A percentile compares a stretch with the other conserved stretches of the same genome.
phyloP scores from a whole-genome alignment of 2,113 vertebrate species.

The Hippocampus guttulatus region DNA sequence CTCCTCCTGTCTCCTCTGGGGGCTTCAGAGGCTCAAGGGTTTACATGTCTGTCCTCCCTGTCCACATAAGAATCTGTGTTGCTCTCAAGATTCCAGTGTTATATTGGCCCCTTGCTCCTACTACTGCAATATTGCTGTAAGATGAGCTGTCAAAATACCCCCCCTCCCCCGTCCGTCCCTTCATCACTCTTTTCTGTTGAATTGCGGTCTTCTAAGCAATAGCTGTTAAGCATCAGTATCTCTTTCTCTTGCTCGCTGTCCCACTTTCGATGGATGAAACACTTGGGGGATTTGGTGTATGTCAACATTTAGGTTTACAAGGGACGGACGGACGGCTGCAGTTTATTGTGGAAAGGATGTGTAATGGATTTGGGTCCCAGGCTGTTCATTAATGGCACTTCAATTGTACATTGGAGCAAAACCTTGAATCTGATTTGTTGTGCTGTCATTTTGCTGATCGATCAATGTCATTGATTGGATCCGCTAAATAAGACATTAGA shows the following conservation, averaged over 20 bases:
- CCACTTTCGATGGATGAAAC: not conserved
- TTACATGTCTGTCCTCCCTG: constrained; percentile 53
- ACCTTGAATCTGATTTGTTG: too few species aligned
- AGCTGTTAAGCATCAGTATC: not conserved
- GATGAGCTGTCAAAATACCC: too few species aligned
- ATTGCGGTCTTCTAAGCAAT: not conserved
- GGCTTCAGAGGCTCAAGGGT: constrained; percentile 49
- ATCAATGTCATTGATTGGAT: too few species aligned
- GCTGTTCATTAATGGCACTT: not conserved
- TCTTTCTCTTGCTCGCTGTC: not conserved
- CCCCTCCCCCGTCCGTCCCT: too few species aligned
- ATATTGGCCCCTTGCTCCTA: constrained; percentile 14
- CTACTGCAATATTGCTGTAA: not conserved
- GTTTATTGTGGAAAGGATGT: constrained; percentile 62
- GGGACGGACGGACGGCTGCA: constrained; percentile 24
- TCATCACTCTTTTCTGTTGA: not conserved
- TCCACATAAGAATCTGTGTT: constrained; percentile 30
- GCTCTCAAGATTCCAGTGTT: constrained; percentile 26
- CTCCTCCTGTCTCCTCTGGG: constrained; percentile 18
- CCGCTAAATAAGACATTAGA: too few species aligned
- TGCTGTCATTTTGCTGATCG: not conserved
- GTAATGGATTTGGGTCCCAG: not conserved
- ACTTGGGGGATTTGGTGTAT: constrained; percentile 27
- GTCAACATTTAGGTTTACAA: constrained; percentile 57
- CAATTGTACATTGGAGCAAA: not conserved